Evolutionary conservation across 2,113 vertebrate genomes (phyloP).

Genomic region (Peromyscus leucopus): DNA sequence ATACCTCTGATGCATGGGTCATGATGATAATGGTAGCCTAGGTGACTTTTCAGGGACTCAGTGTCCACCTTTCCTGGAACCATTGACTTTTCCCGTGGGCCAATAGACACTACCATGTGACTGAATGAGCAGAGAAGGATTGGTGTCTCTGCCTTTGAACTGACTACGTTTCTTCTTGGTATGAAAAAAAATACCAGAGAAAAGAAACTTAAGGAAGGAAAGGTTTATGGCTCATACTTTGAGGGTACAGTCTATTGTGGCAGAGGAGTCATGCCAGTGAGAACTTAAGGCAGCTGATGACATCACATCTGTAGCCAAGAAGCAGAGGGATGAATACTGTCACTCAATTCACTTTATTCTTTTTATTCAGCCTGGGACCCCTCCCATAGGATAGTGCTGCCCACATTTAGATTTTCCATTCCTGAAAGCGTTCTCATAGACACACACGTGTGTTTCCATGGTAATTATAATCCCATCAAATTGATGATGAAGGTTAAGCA

Average conservation of each 20-base stretch:
- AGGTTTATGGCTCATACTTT: neutral
- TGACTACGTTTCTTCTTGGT: neutral
- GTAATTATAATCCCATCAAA: neutral
- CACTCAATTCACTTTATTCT: neutral
- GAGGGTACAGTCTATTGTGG: neutral
- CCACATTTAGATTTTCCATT: neutral
- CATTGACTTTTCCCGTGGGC: neutral
- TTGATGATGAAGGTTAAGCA: neutral
- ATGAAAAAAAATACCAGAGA: neutral
- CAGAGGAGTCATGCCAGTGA: neutral
- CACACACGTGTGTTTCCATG: neutral
- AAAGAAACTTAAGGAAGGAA: neutral
- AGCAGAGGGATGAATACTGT: neutral
- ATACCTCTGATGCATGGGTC: neutral
- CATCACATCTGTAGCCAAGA: neutral
- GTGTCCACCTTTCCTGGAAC: neutral
- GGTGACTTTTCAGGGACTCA: neutral
- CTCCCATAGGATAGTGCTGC: neutral
- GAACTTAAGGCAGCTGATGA: neutral
- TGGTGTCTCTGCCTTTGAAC: neutral
- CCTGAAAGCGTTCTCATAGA: neutral
- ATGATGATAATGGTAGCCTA: neutral
- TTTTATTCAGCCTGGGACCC: neutral
- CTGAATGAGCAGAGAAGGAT: neutral
- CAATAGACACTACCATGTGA: neutral